Base-by-base conservation (phyloP, 2,797 vertebrate species). In the Sparus aurata region DNA sequence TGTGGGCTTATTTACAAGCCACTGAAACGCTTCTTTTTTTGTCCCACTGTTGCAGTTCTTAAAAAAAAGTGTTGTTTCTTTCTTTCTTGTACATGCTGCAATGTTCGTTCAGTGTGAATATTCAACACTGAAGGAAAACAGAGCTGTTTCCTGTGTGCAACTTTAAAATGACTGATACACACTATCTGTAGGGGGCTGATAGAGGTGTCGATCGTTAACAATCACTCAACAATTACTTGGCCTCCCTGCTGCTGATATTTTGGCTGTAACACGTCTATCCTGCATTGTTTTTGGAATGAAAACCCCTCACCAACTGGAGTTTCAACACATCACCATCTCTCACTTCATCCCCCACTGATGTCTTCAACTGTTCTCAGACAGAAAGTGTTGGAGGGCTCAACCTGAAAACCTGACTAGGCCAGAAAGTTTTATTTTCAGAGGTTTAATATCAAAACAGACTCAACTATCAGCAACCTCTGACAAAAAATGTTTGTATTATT, bases 311-410 rank as follows among this genome's bases (percentile, higher is more conserved):
- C 78, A 62, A 63, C 81, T 79, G 81, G 25, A 77, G 75, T 34
- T 68, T 71, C 8, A 53, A 2, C 69, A 45, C 73, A 77, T 84
- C 66, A 77, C 1, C 80, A 59, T 85, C 49, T 49, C 73, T 88
- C 73, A 76, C 78, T 27, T 69, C 50, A 0, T 38, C 74, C 41
- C 59, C 77, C 74, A 11, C 70, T 0, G 23, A 38, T 38, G 18
- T 22, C 1, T 67, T 67, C 38, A 25, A 47, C 76, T 45, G 64
- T 66, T 79, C 52, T 16, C 20, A 20, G 41, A 41, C 41, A 63
- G 58, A 49, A 57, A 23, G 41, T 15, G 63, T 59, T 65, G 68
- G 27, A 76, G 17, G 9, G 47, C 8, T 54, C 22, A 38, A 16
- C 13, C 46, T 52, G 10, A 27, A 9, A 3, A 34, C 67, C 83